Percentiles rank a stretch among this genome's conserved stretches.
phyloP scores from a whole-genome alignment of 2,113 vertebrate species.

The pig (Sus scrofa) region DNA sequence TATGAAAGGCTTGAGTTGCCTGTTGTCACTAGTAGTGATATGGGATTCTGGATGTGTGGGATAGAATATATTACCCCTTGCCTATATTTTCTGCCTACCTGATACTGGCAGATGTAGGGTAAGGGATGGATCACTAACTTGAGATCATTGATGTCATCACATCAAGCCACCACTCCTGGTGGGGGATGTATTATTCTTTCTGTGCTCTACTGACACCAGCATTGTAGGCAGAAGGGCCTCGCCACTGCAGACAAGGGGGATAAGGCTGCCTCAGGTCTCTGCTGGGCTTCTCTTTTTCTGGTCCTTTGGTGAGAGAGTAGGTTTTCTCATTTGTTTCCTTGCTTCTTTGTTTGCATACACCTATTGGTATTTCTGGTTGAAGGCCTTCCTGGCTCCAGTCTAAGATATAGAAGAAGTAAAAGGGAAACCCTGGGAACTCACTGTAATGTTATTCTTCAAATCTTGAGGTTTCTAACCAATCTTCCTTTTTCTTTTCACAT shows the following conservation, averaged over 20 bases:
- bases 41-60: background rate
- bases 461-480: background rate
- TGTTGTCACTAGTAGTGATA: background rate
- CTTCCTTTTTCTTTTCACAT: background rate
- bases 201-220: background rate
- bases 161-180: background rate
- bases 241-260: accelerated
- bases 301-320: background rate
- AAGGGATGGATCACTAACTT: background rate
- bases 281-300: background rate
- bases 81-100: background rate
- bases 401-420: background rate
- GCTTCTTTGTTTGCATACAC: background rate
- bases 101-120: background rate
- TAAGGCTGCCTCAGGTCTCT: background rate
- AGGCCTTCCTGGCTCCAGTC: background rate
- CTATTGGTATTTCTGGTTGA: background rate
- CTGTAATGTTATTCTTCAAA: background rate
- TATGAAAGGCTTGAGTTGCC: background rate
- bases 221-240: background rate
- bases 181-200: background rate
- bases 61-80: background rate
- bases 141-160: background rate
- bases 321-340: background rate
- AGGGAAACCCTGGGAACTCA: background rate